phyloP scores from a whole-genome alignment of 2,888 invertebrate genomes.

The Morpho achilles region DNA sequence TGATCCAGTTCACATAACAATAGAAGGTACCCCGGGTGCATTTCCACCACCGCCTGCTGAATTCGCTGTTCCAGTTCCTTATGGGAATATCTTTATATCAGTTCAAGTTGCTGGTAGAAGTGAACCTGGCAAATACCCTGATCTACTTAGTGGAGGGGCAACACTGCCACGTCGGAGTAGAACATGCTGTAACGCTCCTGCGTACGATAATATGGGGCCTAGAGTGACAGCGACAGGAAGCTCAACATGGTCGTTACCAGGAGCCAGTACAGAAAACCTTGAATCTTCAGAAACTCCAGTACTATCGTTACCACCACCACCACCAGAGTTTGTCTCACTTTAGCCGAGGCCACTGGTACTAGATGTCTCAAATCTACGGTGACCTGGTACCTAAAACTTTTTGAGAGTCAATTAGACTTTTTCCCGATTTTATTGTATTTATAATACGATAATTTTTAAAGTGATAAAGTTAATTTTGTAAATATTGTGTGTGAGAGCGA shows the following conservation, averaged over 20 bases:
- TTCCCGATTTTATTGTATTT: conserved; percentile 62
- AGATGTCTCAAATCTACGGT: conserved; percentile 66
- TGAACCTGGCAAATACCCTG: conserved; percentile 82
- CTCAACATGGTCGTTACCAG: conserved; percentile 90
- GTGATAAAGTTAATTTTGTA: conserved; percentile 62
- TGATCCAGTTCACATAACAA: conserved; percentile 82
- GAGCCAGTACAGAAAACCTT: conserved; percentile 57
- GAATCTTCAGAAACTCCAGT: conserved; percentile 66
- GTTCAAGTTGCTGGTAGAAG: conserved; percentile 84
- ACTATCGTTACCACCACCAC: conserved; percentile 76
- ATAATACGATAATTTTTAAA: conserved; percentile 48
- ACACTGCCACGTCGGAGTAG: conserved; percentile 72
- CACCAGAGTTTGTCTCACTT: conserved; percentile 73
- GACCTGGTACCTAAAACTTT: conserved; percentile 64
- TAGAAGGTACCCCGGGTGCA: conserved; percentile 75
- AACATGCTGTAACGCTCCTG: conserved; percentile 78
- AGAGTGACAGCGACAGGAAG: conserved; percentile 92
- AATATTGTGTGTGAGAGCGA: conserved; percentile 62
- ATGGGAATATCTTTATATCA: conserved; percentile 91
- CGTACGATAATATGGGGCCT: conserved; percentile 95
- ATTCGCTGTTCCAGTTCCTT: conserved; percentile 75
- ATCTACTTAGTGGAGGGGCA: conserved; percentile 80
- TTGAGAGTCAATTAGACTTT: conserved; percentile 73
- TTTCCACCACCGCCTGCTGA: conserved; percentile 76
- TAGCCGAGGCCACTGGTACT: conserved; percentile 75